Evolutionary conservation across 2,888 invertebrate species (phyloP).

Genomic region (Gonocerus acuteangulatus): DNA sequence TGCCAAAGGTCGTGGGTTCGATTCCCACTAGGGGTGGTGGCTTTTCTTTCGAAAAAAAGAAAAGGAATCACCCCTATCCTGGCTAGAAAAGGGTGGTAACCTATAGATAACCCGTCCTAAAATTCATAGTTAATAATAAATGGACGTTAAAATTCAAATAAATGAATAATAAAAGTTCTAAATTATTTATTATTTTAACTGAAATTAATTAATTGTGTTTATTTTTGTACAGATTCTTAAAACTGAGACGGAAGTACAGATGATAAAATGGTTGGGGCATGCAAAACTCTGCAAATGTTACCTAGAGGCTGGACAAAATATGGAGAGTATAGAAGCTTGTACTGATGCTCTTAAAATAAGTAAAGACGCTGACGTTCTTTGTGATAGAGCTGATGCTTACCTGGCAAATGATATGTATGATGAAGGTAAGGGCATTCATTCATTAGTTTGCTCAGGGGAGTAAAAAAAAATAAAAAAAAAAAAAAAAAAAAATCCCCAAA

Average conservation of each 20-base stretch:
- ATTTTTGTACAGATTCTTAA: slow-evolving; percentile 42
- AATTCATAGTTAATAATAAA: too few relatives aligned
- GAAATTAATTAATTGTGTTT: background rate
- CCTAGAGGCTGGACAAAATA: slow-evolving; percentile 58
- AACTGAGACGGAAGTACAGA: slow-evolving; percentile 54
- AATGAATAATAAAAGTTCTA: too few relatives aligned
- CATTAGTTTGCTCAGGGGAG: too few relatives aligned
- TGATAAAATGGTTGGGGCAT: slow-evolving; percentile 67
- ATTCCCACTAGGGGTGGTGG: too few relatives aligned
- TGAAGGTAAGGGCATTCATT: slow-evolving; percentile 64
- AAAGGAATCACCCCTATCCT: too few relatives aligned
- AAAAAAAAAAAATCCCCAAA: too few relatives aligned
- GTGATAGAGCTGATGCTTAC: slow-evolving; percentile 89
- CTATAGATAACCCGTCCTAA: too few relatives aligned
- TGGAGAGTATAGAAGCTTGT: slow-evolving; percentile 69
- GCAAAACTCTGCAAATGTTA: slow-evolving; percentile 75
- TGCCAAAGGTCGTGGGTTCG: too few relatives aligned
- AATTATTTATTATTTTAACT: background rate
- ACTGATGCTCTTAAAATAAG: slow-evolving; percentile 67
- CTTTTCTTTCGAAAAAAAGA: too few relatives aligned
- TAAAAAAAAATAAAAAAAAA: too few relatives aligned
- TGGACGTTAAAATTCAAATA: too few relatives aligned
- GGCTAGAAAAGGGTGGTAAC: too few relatives aligned
- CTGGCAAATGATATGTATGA: slow-evolving; percentile 83
- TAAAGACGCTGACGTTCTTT: slow-evolving; percentile 68